A percentile compares a stretch with the other conserved stretches of the same genome.
These are phyloP conservation scores for Pachymerium ferrugineum DNA, from an alignment of 2,888 invertebrate species.

Conservation along the genomic window DNA sequence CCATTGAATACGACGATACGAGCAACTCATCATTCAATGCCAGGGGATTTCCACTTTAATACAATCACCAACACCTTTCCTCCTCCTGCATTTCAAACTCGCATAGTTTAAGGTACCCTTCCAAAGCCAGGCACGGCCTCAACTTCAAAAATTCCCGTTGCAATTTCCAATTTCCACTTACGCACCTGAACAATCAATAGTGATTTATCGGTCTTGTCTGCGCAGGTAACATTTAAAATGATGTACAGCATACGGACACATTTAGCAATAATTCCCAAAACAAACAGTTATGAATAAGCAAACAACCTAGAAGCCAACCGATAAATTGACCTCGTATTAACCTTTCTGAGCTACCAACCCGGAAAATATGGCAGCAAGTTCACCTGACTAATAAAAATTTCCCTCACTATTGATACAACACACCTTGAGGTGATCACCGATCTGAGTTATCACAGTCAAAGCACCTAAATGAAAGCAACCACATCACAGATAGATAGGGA, in stretches of 20 bases:
- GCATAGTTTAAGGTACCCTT: no score
- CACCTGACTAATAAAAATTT: no score
- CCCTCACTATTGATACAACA: constrained; percentile 6
- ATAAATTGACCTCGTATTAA: not conserved
- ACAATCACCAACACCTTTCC: not conserved
- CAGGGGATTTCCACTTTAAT: not conserved
- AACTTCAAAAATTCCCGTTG: constrained; percentile 7
- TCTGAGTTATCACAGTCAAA: constrained; percentile 24
- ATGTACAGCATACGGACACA: not conserved
- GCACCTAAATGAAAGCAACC: constrained; percentile 25
- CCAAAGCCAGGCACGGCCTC: no score
- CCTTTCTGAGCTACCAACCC: not conserved
- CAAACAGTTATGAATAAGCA: constrained; percentile 1
- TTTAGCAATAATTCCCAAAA: not conserved
- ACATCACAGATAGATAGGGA: not conserved
- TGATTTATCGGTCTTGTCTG: not conserved
- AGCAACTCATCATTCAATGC: not conserved
- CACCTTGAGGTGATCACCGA: constrained; percentile 25
- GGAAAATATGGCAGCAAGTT: not conserved
- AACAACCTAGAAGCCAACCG: not conserved
- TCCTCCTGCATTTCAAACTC: not conserved
- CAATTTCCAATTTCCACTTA: not conserved
- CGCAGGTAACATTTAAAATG: not conserved
- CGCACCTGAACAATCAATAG: constrained; percentile 17
- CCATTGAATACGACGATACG: constrained; percentile 5